Evolutionary conservation across 1,140 invertebrate species (phyloP).

Genomic region (Frieseomelitta varia): DNA sequence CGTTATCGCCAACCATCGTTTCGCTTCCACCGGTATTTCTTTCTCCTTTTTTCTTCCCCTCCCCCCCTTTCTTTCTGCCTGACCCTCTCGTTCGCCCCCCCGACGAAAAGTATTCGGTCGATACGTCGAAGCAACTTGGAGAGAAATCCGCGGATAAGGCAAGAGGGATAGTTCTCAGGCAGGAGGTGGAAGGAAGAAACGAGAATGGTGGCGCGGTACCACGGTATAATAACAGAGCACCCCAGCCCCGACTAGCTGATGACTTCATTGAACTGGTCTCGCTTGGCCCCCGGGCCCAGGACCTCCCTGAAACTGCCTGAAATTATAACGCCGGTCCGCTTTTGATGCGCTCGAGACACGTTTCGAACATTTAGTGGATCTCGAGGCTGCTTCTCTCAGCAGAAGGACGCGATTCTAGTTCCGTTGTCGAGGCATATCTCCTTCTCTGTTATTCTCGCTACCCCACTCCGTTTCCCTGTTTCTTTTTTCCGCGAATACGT

Average conservation of each 20-base stretch:
- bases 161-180: slow-evolving; percentile 12
- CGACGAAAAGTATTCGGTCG: not conserved
- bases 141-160: slow-evolving; percentile 34
- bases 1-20: slow-evolving; percentile 47
- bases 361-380: slow-evolving; percentile 69
- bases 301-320: slow-evolving; percentile 82
- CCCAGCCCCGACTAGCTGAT: slow-evolving; percentile 79
- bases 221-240: slow-evolving; percentile 81
- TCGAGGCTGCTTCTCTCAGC: not conserved
- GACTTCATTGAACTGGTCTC: slow-evolving; percentile 81
- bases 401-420: not conserved
- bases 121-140: not conserved
- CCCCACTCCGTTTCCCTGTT: not conserved
- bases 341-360: slow-evolving; percentile 77
- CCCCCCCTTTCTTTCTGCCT: too few relatives aligned
- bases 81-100: not conserved
- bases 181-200: slow-evolving; percentile 48
- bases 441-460: not conserved
- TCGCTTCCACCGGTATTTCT: not conserved
- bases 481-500: not conserved
- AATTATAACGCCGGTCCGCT: slow-evolving; percentile 81
- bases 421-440: not conserved
- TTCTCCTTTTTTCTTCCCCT: too few relatives aligned
- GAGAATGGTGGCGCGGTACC: slow-evolving; percentile 78
- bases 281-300: slow-evolving; percentile 69